phyloP scores from a whole-genome alignment of 2,888 invertebrate species.

The Nesidiocoris tenuis region DNA sequence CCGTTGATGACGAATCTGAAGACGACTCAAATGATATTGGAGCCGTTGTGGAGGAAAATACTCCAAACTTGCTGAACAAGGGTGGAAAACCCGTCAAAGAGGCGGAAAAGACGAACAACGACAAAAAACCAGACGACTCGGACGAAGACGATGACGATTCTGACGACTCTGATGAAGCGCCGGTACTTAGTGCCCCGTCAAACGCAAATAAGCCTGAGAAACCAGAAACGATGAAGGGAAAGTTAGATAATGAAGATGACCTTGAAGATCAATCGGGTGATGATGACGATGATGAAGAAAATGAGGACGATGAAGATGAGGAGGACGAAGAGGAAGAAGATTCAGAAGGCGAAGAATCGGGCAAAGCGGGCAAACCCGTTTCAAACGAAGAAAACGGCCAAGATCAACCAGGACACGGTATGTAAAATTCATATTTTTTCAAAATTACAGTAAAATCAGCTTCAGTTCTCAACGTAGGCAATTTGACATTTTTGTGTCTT shows the following conservation, averaged over 20 bases:
- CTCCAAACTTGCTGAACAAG: too few species aligned
- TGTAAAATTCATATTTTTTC: background rate
- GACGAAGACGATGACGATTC: constrained; percentile 7
- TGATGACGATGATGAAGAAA: background rate
- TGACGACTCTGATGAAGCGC: background rate
- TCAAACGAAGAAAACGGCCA: background rate
- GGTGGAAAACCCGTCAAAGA: too few species aligned
- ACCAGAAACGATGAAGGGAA: background rate
- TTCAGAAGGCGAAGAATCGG: background rate
- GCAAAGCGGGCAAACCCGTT: background rate
- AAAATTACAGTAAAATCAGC: background rate
- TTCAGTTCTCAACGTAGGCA: background rate
- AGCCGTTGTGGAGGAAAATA: too few species aligned
- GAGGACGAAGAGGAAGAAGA: constrained; percentile 1
- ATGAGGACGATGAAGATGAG: background rate
- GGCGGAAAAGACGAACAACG: background rate
- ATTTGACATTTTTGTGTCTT: too few species aligned
- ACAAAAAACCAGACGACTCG: background rate
- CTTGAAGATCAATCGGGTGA: too few species aligned
- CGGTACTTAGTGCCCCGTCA: background rate
- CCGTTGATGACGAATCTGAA: background rate
- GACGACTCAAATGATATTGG: background rate
- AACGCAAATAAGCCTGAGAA: background rate
- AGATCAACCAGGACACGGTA: background rate
- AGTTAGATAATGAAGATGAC: background rate